Conservation (phyloP, 2,113 vertebrate genomes). For the Stegastes partitus region DNA sequence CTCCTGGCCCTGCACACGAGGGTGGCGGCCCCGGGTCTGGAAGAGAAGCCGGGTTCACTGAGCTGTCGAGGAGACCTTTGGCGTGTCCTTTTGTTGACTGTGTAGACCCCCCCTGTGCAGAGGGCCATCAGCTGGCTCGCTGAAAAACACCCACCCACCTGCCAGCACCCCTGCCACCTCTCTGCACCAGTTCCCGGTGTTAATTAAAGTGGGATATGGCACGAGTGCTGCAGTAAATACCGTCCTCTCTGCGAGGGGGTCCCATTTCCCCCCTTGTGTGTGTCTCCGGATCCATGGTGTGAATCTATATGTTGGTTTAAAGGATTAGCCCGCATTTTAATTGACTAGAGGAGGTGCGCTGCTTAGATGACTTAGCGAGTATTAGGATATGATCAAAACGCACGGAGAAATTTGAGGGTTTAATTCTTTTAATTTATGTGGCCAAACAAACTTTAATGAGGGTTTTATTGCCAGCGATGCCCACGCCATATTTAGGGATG, state of each 20-base stretch:
- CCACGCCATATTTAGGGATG: not conserved
- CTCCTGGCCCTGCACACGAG: constrained; percentile 31
- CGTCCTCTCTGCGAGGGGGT: constrained; percentile 31
- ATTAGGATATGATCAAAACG: constrained; percentile 47
- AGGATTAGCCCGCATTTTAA: constrained; percentile 68
- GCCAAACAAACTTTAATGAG: constrained; percentile 46
- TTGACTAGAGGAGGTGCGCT: constrained; percentile 19
- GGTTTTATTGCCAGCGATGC: constrained; percentile 12
- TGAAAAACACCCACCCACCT: constrained; percentile 33
- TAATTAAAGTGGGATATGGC: constrained; percentile 78
- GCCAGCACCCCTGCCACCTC: constrained; percentile 39
- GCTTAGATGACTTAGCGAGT: constrained; percentile 25
- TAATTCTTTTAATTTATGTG: constrained; percentile 46
- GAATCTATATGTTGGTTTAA: constrained; percentile 70
- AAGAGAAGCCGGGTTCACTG: constrained; percentile 28
- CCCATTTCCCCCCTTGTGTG: constrained; percentile 21
- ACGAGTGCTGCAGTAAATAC: constrained; percentile 51
- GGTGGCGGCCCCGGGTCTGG: constrained; percentile 14
- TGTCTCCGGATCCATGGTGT: constrained; percentile 57
- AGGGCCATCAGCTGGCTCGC: constrained; percentile 65
- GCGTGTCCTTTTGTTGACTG: constrained; percentile 51
- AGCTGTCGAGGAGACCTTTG: constrained; percentile 65
- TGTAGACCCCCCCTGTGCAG: constrained; percentile 16
- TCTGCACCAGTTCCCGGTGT: constrained; percentile 55
- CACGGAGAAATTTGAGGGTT: constrained; percentile 31